Evolutionary conservation across 2,113 vertebrate genomes (phyloP).

Genomic region (Callorhinus ursinus): DNA sequence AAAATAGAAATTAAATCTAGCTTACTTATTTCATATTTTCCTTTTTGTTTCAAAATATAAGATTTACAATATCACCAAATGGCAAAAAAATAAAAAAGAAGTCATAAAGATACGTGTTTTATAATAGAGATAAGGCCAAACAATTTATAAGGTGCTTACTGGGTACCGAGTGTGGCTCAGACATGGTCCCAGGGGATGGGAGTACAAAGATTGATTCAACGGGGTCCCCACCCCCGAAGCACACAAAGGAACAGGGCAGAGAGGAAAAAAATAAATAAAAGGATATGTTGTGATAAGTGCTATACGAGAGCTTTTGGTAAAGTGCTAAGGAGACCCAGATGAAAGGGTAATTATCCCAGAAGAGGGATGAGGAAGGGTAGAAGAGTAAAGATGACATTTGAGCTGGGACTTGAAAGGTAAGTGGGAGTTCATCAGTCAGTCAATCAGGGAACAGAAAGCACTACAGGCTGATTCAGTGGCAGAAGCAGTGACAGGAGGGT

Average conservation of each 20-base stretch:
- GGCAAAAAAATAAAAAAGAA: not conserved
- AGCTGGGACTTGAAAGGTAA: not conserved
- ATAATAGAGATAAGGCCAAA: not conserved
- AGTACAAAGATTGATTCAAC: not conserved
- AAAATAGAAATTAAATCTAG: not conserved
- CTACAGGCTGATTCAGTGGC: not conserved
- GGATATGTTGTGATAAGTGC: not conserved
- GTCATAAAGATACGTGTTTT: not conserved
- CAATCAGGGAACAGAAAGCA: not conserved
- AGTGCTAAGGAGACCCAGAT: not conserved
- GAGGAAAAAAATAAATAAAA: not conserved
- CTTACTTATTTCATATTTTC: slow-evolving; percentile 1
- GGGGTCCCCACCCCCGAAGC: not conserved
- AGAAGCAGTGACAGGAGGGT: not conserved
- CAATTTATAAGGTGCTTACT: not conserved
- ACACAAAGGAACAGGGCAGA: not conserved
- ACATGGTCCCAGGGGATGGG: not conserved
- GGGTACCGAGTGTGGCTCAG: not conserved
- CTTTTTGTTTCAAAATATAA: not conserved
- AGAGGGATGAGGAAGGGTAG: not conserved
- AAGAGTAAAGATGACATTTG: not conserved
- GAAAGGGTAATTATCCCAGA: not conserved
- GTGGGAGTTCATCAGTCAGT: not conserved
- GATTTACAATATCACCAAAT: not conserved
- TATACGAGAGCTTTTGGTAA: not conserved